phyloP scores from a whole-genome alignment of 2,113 vertebrate genomes.

The Neomonachus schauinslandi region DNA sequence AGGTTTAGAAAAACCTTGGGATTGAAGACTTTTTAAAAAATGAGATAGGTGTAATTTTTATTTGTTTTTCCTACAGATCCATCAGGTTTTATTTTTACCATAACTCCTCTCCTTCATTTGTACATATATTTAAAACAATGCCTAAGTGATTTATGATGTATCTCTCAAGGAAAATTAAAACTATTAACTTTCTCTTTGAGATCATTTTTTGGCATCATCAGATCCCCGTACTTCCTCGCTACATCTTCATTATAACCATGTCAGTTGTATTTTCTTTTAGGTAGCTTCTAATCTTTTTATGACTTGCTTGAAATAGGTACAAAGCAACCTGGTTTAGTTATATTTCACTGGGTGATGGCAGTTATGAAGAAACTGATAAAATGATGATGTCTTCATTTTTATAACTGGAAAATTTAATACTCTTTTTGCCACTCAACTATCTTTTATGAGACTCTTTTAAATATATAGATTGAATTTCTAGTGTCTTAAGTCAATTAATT shows the following conservation, averaged over 20 bases:
- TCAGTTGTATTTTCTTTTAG: not conserved
- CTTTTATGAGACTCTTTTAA: not conserved
- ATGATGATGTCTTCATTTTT: slow-evolving; percentile 9
- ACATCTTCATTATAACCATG: not conserved
- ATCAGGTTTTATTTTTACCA: not conserved
- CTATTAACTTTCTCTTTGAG: not conserved
- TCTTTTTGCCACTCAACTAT: not conserved
- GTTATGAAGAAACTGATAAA: not conserved
- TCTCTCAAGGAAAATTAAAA: not conserved
- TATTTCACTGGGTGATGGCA: not conserved
- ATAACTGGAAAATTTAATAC: not conserved
- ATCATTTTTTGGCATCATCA: not conserved
- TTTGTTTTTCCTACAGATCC: not conserved
- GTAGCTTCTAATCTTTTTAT: not conserved
- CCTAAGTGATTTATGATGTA: not conserved
- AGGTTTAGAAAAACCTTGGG: not conserved
- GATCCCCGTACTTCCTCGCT: not conserved
- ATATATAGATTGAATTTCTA: not conserved
- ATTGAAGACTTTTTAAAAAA: not conserved
- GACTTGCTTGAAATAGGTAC: not conserved
- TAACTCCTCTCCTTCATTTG: not conserved
- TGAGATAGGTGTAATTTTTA: not conserved
- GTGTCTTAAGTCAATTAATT: not conserved
- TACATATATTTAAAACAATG: not conserved
- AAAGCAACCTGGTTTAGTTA: not conserved